These are phyloP conservation scores for Alloplasta piceator DNA, from an alignment of 2,888 invertebrate genomes.

Conservation along the genomic window DNA sequence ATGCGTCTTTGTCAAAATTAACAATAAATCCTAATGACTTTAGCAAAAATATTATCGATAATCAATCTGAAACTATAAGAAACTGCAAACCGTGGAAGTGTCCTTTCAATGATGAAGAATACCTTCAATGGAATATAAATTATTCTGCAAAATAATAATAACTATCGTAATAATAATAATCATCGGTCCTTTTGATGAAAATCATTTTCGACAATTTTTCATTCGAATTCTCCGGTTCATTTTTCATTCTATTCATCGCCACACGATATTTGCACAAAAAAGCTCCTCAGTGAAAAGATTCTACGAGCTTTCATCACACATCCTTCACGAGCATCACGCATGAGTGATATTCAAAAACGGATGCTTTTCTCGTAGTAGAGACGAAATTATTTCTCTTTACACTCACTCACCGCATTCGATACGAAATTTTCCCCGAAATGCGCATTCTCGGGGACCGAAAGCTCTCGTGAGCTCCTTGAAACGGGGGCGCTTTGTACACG, in stretches of 20 bases:
- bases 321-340: neutral
- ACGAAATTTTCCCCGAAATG: neutral
- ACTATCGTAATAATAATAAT: no score
- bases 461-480: neutral
- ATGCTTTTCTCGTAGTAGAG: neutral
- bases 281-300: neutral
- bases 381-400: neutral
- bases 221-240: no score
- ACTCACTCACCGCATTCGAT: neutral
- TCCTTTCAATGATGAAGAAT: no score
- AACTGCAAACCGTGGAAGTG: no score
- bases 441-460: conserved; percentile 13
- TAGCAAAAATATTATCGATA: neutral
- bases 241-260: neutral
- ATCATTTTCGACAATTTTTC: no score
- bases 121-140: no score
- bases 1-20: neutral
- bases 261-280: neutral
- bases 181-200: no score
- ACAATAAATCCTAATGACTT: neutral
- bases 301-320: neutral
- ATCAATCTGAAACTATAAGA: neutral
- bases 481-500: neutral
- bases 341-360: conserved; percentile 19
- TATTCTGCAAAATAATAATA: no score